Evolutionary conservation across 2,888 invertebrate genomes (phyloP), one percentile per base, ranked within the genome.

Genomic region (Peribatodes rhomboidaria): DNA sequence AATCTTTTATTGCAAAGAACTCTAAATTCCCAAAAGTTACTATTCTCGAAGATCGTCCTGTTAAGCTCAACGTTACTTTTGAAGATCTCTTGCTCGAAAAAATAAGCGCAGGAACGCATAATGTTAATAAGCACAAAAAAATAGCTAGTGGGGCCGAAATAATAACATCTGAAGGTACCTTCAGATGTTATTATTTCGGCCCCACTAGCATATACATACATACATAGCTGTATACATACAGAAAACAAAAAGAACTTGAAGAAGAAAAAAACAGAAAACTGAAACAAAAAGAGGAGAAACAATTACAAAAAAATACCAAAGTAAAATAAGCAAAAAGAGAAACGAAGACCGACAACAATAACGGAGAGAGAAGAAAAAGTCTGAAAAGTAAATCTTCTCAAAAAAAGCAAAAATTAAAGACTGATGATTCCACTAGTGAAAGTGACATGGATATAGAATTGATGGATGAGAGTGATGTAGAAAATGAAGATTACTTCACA

Each of bases 61-160:
- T 49, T 13, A 49, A 22, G 2, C 14, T 9, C n/a, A 49, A 49
- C 14, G 14, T 31, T 49, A 49, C 49, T n/a, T 49, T 49, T n/a
- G 49, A 49, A n/a, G 49, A 49, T n/a, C 27, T 47, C 8, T 49
- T 58, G 39, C 58, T 58, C 16, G 22, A 49, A 49, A 49, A 58
- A 49, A 58, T 58, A 22, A 49, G 22, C 37, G 35, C 58, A 20
- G 49, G 58, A 49, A 16, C 11, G 22, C 49, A 41, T 16, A 58
- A 49, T 49, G 39, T 11, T 11, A 46, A 57, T 13, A 57, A 47
- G 44, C 31, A 37, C 18, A 57, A 46, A 33, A 57, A 57, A 57
- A 20, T 57, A 20, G 57, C 57, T 47, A 46, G 47, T 47, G 57
- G 57, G 11, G 46, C 46, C 37, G 47, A 58, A 46, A 10, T 47